These are phyloP conservation scores for Girardia tigrina DNA, from an alignment of 2,888 invertebrate genomes.

Conservation along the genomic window DNA sequence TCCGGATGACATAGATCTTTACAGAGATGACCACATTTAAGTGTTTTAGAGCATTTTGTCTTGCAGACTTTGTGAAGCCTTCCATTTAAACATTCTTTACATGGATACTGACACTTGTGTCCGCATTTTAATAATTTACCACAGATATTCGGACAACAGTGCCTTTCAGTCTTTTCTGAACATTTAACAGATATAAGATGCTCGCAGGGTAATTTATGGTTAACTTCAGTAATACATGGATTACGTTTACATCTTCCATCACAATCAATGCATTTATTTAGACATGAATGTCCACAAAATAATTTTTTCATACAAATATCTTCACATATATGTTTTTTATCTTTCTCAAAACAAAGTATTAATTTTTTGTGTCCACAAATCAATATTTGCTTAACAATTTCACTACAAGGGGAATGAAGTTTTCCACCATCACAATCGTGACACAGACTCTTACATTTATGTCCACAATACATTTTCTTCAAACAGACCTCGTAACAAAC, in stretches of 20 bases:
- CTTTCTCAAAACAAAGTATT: background rate
- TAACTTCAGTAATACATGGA: background rate
- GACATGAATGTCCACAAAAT: background rate
- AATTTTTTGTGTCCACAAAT: background rate
- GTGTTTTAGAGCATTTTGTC: no score
- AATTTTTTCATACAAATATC: background rate
- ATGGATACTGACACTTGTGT: background rate
- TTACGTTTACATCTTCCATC: background rate
- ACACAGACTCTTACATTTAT: background rate
- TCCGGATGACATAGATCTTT: no score
- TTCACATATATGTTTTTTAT: background rate
- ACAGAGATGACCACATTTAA: no score
- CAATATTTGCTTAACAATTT: background rate
- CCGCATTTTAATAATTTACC: background rate
- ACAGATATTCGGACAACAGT: background rate
- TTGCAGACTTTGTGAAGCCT: background rate
- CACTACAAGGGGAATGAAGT: background rate
- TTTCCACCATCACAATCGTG: background rate
- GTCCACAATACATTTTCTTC: background rate
- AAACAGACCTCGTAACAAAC: background rate
- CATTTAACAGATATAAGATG: background rate
- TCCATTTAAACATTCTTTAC: background rate
- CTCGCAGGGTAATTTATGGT: background rate
- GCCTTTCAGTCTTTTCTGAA: background rate
- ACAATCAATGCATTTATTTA: background rate